These are phyloP conservation scores for Lepidotrigona ventralis DNA, from an alignment of 1,140 invertebrate genomes.

Conservation along the genomic window DNA sequence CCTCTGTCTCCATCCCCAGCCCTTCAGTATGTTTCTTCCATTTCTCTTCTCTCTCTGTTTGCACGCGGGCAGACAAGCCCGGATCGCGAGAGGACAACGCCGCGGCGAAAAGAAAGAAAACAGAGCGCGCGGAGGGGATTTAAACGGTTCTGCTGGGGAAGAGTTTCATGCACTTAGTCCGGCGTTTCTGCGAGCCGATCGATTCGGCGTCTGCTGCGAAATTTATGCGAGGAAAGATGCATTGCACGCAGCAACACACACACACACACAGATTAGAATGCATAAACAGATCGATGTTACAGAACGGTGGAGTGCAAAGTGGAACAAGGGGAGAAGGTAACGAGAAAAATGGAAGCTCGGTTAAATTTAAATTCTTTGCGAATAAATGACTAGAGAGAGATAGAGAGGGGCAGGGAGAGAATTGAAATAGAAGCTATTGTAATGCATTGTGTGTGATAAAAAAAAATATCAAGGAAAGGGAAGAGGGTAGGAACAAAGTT, in stretches of 20 bases:
- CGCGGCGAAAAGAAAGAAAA: background rate
- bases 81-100: background rate
- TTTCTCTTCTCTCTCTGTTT: background rate
- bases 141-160: background rate
- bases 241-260: background rate
- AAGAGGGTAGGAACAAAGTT: background rate
- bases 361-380: conserved; percentile 10
- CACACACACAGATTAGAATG: conserved; percentile 9
- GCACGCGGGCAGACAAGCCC: background rate
- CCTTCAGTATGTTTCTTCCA: background rate
- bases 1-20: no score
- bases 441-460: background rate
- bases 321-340: background rate
- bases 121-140: background rate
- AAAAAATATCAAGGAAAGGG: background rate
- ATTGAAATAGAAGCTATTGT: background rate
- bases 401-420: background rate
- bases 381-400: background rate
- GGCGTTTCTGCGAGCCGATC: background rate
- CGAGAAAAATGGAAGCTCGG: background rate
- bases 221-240: conserved; percentile 16
- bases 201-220: conserved; percentile 5
- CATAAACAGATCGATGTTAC: conserved; percentile 18
- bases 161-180: conserved; percentile 14
- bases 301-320: background rate